A percentile compares a stretch with the other conserved stretches of the same genome.
Evolutionary conservation across 2,888 invertebrate genomes (phyloP).

Genomic region (Eretmocerus hayati): DNA sequence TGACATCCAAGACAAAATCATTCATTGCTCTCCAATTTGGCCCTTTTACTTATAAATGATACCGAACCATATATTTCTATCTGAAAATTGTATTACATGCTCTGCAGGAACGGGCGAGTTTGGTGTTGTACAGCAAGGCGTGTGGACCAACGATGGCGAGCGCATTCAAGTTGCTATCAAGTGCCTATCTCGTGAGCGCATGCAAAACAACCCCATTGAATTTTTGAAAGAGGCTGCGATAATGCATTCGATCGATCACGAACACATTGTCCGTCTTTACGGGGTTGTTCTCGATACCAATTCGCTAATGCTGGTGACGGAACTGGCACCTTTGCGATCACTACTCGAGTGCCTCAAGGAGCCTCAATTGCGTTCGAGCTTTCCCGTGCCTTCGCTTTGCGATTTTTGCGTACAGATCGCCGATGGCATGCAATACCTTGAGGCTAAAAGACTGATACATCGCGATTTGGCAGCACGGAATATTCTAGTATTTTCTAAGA

Average conservation of each 20-base stretch:
- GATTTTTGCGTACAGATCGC: conserved; percentile 94
- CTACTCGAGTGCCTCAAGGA: conserved; percentile 93
- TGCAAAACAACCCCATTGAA: conserved; percentile 94
- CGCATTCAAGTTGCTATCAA: conserved; percentile 95
- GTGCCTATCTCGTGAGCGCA: conserved; percentile 86
- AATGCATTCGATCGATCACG: conserved; percentile 96
- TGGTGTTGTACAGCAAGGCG: conserved; percentile 95
- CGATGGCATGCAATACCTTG: conserved; percentile 96
- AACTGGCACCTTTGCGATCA: conserved; percentile 90
- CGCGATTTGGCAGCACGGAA: conserved; percentile 96
- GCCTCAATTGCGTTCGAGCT: conserved; percentile 80
- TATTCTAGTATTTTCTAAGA: conserved; percentile 92
- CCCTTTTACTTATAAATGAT: too few relatives aligned
- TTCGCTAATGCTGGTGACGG: conserved; percentile 75
- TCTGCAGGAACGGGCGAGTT: conserved; percentile 84
- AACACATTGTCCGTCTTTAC: conserved; percentile 92
- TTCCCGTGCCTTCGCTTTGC: conserved; percentile 86
- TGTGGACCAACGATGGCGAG: conserved; percentile 92
- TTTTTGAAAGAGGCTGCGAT: conserved; percentile 97
- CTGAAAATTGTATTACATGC: too few relatives aligned
- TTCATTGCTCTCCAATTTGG: too few relatives aligned
- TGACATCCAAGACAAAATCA: too few relatives aligned
- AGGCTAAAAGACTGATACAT: conserved; percentile 92
- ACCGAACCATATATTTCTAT: too few relatives aligned
- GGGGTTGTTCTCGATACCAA: conserved; percentile 94